Percentiles rank a stretch among this genome's conserved stretches.
Evolutionary conservation across 64 coral and sea anemone genomes (phyloP).

Genomic region (Montipora capricornis): DNA sequence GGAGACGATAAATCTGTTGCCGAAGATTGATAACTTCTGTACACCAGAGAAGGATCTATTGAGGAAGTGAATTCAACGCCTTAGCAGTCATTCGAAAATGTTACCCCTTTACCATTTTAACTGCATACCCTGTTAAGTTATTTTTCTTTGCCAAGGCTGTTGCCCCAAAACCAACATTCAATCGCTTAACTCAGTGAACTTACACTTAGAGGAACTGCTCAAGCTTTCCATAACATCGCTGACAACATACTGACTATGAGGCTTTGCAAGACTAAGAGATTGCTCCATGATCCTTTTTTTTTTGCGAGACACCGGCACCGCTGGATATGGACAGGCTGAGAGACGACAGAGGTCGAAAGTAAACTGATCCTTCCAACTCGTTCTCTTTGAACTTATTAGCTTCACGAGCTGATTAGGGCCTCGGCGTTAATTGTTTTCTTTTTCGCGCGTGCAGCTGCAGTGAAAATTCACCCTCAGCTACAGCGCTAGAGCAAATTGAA

Average conservation of each 20-base stretch:
- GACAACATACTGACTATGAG: constrained; percentile 90
- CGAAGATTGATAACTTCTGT: constrained; percentile 78
- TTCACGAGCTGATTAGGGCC: constrained; percentile 85
- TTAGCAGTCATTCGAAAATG: not conserved
- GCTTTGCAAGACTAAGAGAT: constrained; percentile 74
- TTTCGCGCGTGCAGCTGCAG: constrained; percentile 73
- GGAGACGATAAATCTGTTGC: constrained; percentile 45
- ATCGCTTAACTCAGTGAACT: not conserved
- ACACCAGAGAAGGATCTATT: constrained; percentile 88
- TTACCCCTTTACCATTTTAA: not conserved
- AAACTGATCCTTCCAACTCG: constrained; percentile 39
- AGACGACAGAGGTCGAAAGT: constrained; percentile 15
- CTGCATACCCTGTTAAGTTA: not conserved
- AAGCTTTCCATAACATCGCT: constrained; percentile 87
- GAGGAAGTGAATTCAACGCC: not conserved
- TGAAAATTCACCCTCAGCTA: constrained; percentile 63
- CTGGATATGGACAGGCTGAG: constrained; percentile 8
- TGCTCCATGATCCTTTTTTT: constrained; percentile 63
- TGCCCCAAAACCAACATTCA: not conserved
- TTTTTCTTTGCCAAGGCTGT: not conserved
- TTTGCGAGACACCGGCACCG: not conserved
- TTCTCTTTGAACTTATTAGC: constrained; percentile 89
- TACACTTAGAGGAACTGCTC: constrained; percentile 31
- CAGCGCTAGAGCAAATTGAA: constrained; percentile 79
- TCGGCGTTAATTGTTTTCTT: constrained; percentile 73